Evolutionary conservation across 2,888 invertebrate species (phyloP).

Genomic region (Oithona nana): DNA sequence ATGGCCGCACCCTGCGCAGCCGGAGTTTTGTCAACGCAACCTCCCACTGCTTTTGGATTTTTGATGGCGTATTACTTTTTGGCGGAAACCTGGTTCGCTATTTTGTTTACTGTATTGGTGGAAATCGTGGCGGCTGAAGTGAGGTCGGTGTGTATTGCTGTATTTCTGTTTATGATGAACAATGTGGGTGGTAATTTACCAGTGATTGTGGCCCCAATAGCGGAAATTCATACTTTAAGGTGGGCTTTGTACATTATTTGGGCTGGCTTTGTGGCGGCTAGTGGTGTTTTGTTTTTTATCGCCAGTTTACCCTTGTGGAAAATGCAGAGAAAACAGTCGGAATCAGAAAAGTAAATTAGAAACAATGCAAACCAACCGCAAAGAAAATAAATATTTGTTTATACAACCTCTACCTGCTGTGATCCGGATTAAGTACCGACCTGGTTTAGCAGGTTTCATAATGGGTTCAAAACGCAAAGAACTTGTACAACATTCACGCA

Average conservation of each 20-base stretch:
- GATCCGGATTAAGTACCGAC: no score
- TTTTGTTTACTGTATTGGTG: conserved; percentile 27
- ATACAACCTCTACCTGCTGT: no score
- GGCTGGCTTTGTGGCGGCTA: conserved; percentile 4
- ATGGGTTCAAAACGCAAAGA: no score
- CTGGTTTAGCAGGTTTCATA: no score
- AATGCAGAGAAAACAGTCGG: no score
- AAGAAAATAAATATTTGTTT: no score
- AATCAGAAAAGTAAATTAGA: no score
- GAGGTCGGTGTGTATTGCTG: conserved; percentile 27
- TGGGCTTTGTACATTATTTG: conserved; percentile 1
- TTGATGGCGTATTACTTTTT: background rate
- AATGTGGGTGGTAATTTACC: conserved; percentile 30
- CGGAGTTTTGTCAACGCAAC: no score
- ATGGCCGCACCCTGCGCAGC: no score
- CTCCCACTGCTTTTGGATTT: conserved; percentile 23
- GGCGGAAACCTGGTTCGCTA: conserved; percentile 31
- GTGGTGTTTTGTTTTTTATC: background rate
- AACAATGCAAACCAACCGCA: no score
- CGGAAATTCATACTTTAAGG: conserved; percentile 21
- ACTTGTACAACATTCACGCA: no score
- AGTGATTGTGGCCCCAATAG: conserved; percentile 27
- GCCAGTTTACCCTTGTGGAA: background rate
- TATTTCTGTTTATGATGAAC: conserved; percentile 30
- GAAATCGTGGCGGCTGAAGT: conserved; percentile 28